Percentiles rank a stretch among this genome's conserved stretches.
phyloP scores from a whole-genome alignment of 2,113 vertebrate genomes.

The Aegotheles bennettii region DNA sequence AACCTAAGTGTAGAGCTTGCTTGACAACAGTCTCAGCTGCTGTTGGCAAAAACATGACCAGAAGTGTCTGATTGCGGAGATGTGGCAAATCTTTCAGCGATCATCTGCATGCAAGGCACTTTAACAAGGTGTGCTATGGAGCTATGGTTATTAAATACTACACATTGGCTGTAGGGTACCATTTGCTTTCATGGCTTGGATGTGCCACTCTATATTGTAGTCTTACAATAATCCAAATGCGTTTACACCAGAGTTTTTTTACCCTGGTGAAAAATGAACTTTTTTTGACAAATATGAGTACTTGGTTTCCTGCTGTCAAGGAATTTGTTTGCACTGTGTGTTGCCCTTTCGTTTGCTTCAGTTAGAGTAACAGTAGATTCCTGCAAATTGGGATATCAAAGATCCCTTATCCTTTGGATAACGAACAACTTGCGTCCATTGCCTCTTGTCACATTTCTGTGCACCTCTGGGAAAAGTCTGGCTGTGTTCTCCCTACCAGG shows the following conservation, averaged over 20 bases:
- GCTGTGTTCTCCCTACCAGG: neutral
- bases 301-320: neutral
- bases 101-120: neutral
- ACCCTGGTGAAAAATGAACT: neutral
- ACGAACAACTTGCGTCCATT: too few species aligned
- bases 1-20: neutral
- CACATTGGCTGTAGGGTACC: neutral
- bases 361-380: neutral
- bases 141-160: neutral
- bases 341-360: neutral
- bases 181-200: neutral
- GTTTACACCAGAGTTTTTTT: neutral
- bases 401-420: neutral
- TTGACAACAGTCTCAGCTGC: neutral
- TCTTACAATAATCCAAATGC: neutral
- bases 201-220: neutral
- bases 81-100: neutral
- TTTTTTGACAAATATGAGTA: neutral
- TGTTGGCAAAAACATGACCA: neutral
- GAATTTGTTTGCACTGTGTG: neutral
- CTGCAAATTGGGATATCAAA: neutral
- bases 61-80: neutral
- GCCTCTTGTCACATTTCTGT: fast-evolving
- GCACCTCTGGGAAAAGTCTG: neutral
- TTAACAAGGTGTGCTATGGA: neutral